Evolutionary conservation across 2,888 invertebrate genomes (phyloP).

Genomic region (Candidula unifasciata): DNA sequence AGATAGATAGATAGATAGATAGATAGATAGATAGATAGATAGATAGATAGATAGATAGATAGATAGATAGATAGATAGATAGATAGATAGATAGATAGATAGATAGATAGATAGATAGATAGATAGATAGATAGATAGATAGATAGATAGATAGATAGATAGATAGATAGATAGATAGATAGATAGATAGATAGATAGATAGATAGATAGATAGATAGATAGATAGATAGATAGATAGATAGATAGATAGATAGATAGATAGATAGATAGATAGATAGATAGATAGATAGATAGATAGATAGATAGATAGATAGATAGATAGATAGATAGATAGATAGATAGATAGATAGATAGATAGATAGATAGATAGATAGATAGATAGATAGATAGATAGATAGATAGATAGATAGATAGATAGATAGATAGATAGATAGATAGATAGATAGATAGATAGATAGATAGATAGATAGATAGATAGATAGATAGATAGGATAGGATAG

Average conservation of each 20-base stretch:
- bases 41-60: conserved; percentile 5
- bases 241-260: neutral
- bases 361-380: too few relatives aligned
- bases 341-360: too few relatives aligned
- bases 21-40: neutral
- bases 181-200: too few relatives aligned
- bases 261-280: too few relatives aligned
- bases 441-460: neutral
- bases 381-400: too few relatives aligned
- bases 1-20: too few relatives aligned
- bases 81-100: neutral
- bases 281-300: too few relatives aligned
- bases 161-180: neutral
- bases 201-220: too few relatives aligned
- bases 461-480: neutral
- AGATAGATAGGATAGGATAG: neutral
- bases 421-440: neutral
- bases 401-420: neutral
- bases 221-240: neutral
- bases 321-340: too few relatives aligned
- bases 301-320: too few relatives aligned
- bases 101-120: neutral
- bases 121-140: neutral
- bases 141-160: neutral
- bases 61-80: neutral